Evolutionary conservation across 2,797 vertebrate species (phyloP).

Genomic region (Astyanax mexicanus): DNA sequence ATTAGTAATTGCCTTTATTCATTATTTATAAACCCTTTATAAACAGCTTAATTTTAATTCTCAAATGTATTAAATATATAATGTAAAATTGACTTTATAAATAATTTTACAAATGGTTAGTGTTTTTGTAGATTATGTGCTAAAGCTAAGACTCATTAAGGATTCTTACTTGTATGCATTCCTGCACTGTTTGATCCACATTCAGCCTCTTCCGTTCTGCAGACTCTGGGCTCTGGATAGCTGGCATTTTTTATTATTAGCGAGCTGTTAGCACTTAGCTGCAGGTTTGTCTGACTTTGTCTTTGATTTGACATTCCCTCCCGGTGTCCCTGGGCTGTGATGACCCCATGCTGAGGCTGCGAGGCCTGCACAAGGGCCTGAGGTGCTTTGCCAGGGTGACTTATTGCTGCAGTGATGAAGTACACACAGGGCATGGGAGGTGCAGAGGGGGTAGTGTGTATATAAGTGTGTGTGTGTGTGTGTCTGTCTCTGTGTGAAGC

Average conservation of each 20-base stretch:
- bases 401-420: conserved; percentile 66
- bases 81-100: too few species aligned
- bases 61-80: too few species aligned
- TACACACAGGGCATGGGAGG: conserved; percentile 51
- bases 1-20: too few species aligned
- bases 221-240: not conserved
- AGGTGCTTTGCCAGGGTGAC: conserved; percentile 74
- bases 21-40: too few species aligned
- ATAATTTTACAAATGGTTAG: too few species aligned
- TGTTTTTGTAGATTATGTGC: too few species aligned
- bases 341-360: conserved; percentile 73
- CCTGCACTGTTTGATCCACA: not conserved
- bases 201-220: not conserved
- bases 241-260: conserved; percentile 20
- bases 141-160: conserved; percentile 57
- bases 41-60: too few species aligned
- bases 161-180: not conserved
- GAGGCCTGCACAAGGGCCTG: conserved; percentile 65
- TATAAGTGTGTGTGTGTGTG: conserved; percentile 24
- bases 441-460: conserved; percentile 13
- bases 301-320: conserved; percentile 76
- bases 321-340: conserved; percentile 64
- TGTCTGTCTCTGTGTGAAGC: conserved; percentile 12
- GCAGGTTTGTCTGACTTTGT: conserved; percentile 63
- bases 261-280: conserved; percentile 46